Percentiles rank a stretch among this genome's conserved stretches.
Conservation (phyloP, 2,888 invertebrate species). For the Oxystoma pomonae region DNA sequence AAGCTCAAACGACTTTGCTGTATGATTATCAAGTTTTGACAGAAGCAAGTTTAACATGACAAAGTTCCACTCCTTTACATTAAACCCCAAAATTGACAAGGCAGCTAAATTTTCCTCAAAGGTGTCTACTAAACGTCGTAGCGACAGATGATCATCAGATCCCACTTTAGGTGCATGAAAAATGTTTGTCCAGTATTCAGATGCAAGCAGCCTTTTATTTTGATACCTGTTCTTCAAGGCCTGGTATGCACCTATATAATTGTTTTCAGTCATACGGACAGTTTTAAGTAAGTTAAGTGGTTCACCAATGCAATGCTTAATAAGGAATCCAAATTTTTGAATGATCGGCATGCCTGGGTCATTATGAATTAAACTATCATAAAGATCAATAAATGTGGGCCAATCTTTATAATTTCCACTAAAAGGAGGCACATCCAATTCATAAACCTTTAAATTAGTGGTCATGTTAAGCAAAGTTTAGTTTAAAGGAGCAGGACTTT, state of each 20-base stretch:
- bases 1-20: no score
- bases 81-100: neutral
- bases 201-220: neutral
- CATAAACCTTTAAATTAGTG: neutral
- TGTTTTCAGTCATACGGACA: neutral
- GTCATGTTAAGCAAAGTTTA: neutral
- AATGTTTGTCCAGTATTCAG: neutral
- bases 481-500: neutral
- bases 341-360: neutral
- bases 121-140: neutral
- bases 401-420: neutral
- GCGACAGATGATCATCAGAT: neutral
- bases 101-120: neutral
- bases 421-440: neutral
- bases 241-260: neutral
- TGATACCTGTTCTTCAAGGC: neutral
- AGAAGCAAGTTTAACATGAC: no score
- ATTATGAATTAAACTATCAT: neutral
- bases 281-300: neutral
- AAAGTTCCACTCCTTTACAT: no score
- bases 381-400: neutral
- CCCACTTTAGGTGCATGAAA: neutral
- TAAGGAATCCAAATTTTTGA: neutral
- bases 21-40: no score
- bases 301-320: neutral